Evolutionary conservation across 1,140 invertebrate species (phyloP), one percentile per base, ranked within the genome.

Genomic region (Drosophila bifasciata): DNA sequence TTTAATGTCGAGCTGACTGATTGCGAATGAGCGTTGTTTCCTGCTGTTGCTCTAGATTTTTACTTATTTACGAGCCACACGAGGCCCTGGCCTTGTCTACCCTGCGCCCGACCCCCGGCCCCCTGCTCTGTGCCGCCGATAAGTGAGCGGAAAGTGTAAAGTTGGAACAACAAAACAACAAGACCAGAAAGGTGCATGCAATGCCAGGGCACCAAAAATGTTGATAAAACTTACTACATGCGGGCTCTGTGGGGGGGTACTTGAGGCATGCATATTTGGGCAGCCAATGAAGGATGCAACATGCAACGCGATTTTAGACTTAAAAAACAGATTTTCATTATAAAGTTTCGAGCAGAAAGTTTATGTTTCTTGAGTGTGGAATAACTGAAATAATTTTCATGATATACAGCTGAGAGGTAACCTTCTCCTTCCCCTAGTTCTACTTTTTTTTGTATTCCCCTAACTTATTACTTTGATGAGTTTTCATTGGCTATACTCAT

Each of bases 401-500:
- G 3, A 28, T 28, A 8, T 28, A 8, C 8, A 28, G 0, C 28
- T 8, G 1, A 61, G 46, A 49, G 52, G n/a, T 3, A 7, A 8
- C 16, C 40, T 46, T n/a, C n/a, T n/a, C n/a, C n/a, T n/a, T n/a
- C n/a, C 57, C 40, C 15, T 25, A 62, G n/a, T 4, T n/a, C n/a
- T 71, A 57, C 46, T 25, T 64, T 64, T 72, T 44, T 63, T 46
- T 21, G 23, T 50, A 79, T 84, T 84, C 75, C 79, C 79, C 55
- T 6, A 48, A 57, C 79, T 79, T 83, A 78, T 84, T 83, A 83
- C 83, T 36, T 13, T 13, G 60, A 83, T 77, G 58, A 73, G 63
- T 73, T 64, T 83, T 72, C 78, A 62, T 52, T 64, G 79, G 68
- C 57, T 53, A 41, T 56, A 15, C 66, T 68, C 63, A 69, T 13